Evolutionary conservation across 2,888 invertebrate species (phyloP).

Genomic region (Sphecodes monilicornis): DNA sequence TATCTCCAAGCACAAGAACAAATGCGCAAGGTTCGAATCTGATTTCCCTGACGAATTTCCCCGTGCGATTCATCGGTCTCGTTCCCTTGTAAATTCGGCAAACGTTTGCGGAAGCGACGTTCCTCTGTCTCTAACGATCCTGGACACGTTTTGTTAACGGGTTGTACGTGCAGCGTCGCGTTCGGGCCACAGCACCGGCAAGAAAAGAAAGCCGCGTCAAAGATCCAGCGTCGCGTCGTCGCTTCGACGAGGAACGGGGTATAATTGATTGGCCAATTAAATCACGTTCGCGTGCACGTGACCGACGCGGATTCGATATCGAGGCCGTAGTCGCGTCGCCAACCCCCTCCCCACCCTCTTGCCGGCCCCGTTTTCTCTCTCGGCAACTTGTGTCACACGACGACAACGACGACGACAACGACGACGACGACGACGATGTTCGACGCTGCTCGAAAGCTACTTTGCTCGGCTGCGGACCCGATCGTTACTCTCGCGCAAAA

Average conservation of each 20-base stretch:
- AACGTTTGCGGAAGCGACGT: background rate
- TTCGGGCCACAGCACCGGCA: background rate
- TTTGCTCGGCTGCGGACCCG: background rate
- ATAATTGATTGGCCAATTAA: constrained; percentile 35
- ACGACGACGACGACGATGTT: background rate
- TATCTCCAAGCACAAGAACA: background rate
- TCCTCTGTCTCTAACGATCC: background rate
- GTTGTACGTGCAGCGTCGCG: background rate
- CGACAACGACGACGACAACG: background rate
- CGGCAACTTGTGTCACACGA: constrained; percentile 5
- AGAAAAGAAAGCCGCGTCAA: constrained; percentile 3
- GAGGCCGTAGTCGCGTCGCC: constrained; percentile 4
- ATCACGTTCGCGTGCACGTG: constrained; percentile 40
- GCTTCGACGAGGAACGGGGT: constrained; percentile 21
- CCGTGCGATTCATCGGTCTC: background rate
- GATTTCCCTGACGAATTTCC: background rate
- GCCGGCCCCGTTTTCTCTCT: background rate
- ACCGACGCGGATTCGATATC: constrained; percentile 6
- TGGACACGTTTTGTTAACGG: background rate
- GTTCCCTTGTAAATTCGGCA: background rate
- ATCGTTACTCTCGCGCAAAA: constrained; percentile 21
- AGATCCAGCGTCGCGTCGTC: constrained; percentile 1
- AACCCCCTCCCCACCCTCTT: background rate
- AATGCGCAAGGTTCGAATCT: background rate
- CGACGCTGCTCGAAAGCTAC: constrained; percentile 2